Evolutionary conservation across 2,797 vertebrate genomes (phyloP).

Genomic region (Astyanax mexicanus): DNA sequence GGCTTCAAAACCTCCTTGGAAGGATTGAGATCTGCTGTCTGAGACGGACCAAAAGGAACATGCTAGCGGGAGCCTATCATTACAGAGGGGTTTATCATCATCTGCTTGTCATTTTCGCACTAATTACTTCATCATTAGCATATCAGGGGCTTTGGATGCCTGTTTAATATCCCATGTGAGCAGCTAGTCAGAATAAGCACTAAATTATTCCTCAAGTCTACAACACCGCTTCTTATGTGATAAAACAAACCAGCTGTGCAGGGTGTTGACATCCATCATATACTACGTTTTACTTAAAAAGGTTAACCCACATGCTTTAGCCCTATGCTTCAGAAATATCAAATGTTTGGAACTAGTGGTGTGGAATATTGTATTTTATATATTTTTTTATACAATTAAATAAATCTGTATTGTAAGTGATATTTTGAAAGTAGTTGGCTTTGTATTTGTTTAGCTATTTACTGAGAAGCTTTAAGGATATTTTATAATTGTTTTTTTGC

Average conservation of each 20-base stretch:
- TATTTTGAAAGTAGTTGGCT: too few species aligned
- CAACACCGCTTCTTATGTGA: neutral
- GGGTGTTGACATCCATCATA: neutral
- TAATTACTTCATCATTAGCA: constrained; percentile 61
- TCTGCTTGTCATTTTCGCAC: constrained; percentile 61
- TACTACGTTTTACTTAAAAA: neutral
- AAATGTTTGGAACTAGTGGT: neutral
- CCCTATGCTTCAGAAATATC: neutral
- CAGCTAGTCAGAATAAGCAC: constrained; percentile 47
- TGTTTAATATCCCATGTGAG: constrained; percentile 56
- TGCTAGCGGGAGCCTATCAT: neutral
- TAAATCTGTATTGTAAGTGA: too few species aligned
- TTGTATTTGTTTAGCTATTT: too few species aligned
- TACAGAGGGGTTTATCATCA: constrained; percentile 54
- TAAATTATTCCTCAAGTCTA: constrained; percentile 39
- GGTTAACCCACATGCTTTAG: neutral
- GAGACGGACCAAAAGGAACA: constrained; percentile 9
- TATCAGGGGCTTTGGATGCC: constrained; percentile 56
- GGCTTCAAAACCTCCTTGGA: neutral
- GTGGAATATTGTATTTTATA: too few species aligned
- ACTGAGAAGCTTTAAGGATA: too few species aligned
- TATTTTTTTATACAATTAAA: too few species aligned
- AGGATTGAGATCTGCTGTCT: neutral
- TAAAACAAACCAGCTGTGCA: constrained; percentile 7
- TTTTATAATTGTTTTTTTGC: too few species aligned